A percentile compares a stretch with the other conserved stretches of the same genome.
phyloP scores from a whole-genome alignment of 2,797 vertebrate genomes.

The Tolypeutes matacus region DNA sequence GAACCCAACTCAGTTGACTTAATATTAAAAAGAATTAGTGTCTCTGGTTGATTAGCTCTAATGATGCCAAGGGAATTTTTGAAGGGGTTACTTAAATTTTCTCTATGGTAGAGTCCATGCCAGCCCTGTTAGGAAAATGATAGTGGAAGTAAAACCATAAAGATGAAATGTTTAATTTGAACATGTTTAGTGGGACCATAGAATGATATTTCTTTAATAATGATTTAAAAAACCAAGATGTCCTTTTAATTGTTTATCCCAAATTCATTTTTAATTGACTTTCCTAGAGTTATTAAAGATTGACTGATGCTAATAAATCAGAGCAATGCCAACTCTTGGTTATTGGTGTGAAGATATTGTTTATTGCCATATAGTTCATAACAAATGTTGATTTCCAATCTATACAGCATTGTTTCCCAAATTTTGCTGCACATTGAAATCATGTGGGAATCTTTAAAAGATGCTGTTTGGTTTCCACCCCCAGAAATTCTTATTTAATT shows the following conservation, averaged over 20 bases:
- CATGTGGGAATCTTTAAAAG: constrained; percentile 31
- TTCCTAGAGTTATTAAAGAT: constrained; percentile 27
- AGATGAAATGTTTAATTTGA: not conserved
- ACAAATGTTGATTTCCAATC: constrained; percentile 36
- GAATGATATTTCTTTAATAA: constrained; percentile 4
- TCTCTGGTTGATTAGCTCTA: constrained; percentile 33
- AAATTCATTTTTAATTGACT: constrained; percentile 25
- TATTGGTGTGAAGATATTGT: not conserved
- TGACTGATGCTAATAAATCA: constrained; percentile 48
- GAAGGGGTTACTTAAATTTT: constrained; percentile 53
- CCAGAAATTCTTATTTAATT: constrained; percentile 28
- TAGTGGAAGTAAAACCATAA: constrained; percentile 3
- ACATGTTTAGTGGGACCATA: constrained; percentile 3
- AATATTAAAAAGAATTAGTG: constrained; percentile 1
- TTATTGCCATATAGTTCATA: constrained; percentile 61
- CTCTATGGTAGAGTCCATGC: not conserved
- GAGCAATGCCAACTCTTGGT: constrained; percentile 46
- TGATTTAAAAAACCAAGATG: not conserved
- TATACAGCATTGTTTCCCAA: constrained; percentile 14
- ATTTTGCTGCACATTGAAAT: constrained; percentile 22
- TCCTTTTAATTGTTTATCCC: constrained; percentile 22
- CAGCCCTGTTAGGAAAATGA: not conserved
- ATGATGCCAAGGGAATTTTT: constrained; percentile 56
- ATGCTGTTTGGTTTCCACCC: not conserved
- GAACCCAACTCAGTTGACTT: constrained; percentile 23